Base-by-base conservation (phyloP, 2,113 vertebrate species). In the Coracopsis vasa region DNA sequence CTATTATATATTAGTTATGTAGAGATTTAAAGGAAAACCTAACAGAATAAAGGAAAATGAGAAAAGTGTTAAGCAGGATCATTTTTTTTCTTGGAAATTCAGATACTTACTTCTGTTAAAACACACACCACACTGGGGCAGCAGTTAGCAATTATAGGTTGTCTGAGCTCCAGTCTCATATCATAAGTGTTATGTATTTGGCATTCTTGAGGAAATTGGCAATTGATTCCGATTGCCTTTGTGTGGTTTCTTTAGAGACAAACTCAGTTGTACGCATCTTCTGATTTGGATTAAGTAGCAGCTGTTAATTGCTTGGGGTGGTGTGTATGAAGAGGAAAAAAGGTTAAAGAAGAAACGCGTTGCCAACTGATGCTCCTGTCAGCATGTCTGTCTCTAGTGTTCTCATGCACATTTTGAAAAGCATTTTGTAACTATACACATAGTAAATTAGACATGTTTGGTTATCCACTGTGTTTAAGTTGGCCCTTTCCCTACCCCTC, bases 51-150 rank as follows among this genome's bases (percentile, higher is more conserved):
- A 61, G 41, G 35, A 78, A 37, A 47, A 7, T 4, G 45, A 66
- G 45, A 14, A 11, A 54, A 88, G 11, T 11, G 11, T 20, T 28
- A 74, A 65, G 13, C 39, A 17, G 50, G 29, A 42, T 60, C 1
- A 25, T 71, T 88, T 80, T 58, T 91, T 86, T 80, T 50, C 41
- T 72, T 39, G 37, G 39, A 85, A 23, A 88, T 95, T 9, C 70
- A 45, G 70, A 35, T 70, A 60, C 10, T 61, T 81, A 4, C 2
- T 31, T 70, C 80, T 79, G 93, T 97, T 97, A 96, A 95, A 97
- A 35, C 74, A 87, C 58, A 37, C 16, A 94, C 97, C 97, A 98
- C 97, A 97, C 48, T 53, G 97, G 92, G 97, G 98, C 97, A 98
- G 96, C 95, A 98, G 97, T 96, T 90, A 94, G 96, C 96, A 98